Evolutionary conservation across 92 coral and sea anemone species (phyloP), one percentile per base, ranked within the genome.

Genomic region (Siderastrea radians): DNA sequence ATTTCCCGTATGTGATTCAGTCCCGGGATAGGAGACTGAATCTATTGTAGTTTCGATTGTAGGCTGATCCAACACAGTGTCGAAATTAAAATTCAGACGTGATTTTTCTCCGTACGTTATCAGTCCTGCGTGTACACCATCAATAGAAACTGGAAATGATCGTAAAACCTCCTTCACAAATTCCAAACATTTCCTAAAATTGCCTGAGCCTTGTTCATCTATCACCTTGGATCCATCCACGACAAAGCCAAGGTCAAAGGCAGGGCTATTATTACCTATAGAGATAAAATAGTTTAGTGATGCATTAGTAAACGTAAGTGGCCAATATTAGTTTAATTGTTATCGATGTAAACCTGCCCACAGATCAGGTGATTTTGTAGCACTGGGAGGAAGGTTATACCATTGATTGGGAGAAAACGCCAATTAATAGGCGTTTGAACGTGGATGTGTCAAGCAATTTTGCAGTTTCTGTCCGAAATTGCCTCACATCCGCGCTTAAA

Each of bases 161-260:
- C 91, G 91, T 26, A 93, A 78, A 5, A 94, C 89, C 17, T 88
- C 86, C 68, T 96, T 96, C 58, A 95, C 95, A 67, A 94, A 96
- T 58, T 96, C 94, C 46, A 96, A 87, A 65, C 89, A 82, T 84
- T 90, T 91, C 46, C 92, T 90, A 80, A 96, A 96, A 88, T 96
- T 96, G 17, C 96, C 96, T 3, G 94, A 48, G 1, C 98, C 98
- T 84, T 94, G 95, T 7, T 92, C 94, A 14, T 95, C 94, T 7
- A 94, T 91, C 4, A 77, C 83, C 45, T 86, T 84, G 57, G 99
- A 96, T 54, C 98, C 98, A 74, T 96, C 99, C 16, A 96, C 96
- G 19, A 94, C 83, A 68, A 96, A 96, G 19, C 94, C 98, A 61
- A 96, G 80, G 86, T 96, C 99, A 68, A 96, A 78, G 65, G 94